A percentile compares a stretch with the other conserved stretches of the same genome.
These are phyloP conservation scores for Amblyteles armatorius DNA, from an alignment of 2,888 invertebrate species.

Conservation along the genomic window DNA sequence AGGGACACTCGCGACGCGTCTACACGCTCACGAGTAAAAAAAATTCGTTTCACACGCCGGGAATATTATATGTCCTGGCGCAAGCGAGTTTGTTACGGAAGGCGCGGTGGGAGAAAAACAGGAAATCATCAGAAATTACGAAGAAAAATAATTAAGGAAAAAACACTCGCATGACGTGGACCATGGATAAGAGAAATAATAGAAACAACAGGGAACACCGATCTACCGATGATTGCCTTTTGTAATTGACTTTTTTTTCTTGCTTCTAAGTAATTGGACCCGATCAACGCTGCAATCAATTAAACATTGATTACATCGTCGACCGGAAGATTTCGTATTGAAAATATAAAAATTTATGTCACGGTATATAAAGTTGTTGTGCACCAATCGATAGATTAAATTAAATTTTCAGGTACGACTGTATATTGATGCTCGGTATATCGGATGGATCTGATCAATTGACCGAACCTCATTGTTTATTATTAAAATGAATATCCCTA, in stretches of 20 bases:
- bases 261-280: not conserved
- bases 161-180: not conserved
- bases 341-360: too few relatives aligned
- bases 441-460: too few relatives aligned
- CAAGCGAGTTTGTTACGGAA: constrained; percentile 31
- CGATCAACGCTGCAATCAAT: too few relatives aligned
- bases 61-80: constrained; percentile 9
- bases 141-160: not conserved
- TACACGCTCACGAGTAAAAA: constrained; percentile 24
- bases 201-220: constrained; percentile 4
- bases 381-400: too few relatives aligned
- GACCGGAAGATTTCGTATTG: too few relatives aligned
- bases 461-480: too few relatives aligned
- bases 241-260: not conserved
- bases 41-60: constrained; percentile 49
- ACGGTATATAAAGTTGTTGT: too few relatives aligned
- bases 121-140: constrained; percentile 21
- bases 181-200: constrained; percentile 14
- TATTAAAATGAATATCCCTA: too few relatives aligned
- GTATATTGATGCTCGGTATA: too few relatives aligned
- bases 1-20: constrained; percentile 21
- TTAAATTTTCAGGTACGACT: too few relatives aligned
- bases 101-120: constrained; percentile 7
- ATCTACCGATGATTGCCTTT: not conserved
- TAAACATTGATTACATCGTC: too few relatives aligned